Evolutionary conservation across 2,888 invertebrate genomes (phyloP).

Genomic region (Lochmaea capreae): DNA sequence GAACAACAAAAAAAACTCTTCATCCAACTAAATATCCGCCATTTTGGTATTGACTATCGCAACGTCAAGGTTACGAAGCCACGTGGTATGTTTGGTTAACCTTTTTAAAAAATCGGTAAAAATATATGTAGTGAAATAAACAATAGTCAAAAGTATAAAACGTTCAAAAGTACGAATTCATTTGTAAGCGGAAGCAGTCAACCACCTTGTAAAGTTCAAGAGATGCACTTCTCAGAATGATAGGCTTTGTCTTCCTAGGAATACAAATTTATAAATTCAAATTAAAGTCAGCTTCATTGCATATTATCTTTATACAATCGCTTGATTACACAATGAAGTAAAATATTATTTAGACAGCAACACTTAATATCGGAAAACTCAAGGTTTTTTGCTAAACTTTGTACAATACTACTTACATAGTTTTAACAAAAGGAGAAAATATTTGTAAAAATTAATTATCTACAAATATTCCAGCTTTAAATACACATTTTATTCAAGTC

Average conservation of each 20-base stretch:
- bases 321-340: neutral
- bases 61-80: conserved; percentile 14
- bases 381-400: neutral
- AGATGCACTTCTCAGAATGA: too few species aligned
- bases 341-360: neutral
- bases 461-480: conserved; percentile 2
- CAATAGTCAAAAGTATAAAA: neutral
- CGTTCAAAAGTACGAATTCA: neutral
- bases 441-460: neutral
- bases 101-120: neutral
- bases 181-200: neutral
- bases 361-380: neutral
- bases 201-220: too few species aligned
- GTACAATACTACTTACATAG: neutral
- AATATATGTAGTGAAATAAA: too few species aligned
- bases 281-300: too few species aligned
- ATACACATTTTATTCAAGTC: conserved; percentile 34
- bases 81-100: conserved; percentile 1
- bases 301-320: too few species aligned
- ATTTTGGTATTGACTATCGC: conserved; percentile 4
- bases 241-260: too few species aligned
- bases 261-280: too few species aligned
- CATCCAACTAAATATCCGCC: neutral
- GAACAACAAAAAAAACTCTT: neutral
- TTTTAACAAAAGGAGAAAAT: neutral